A percentile compares a stretch with the other conserved stretches of the same genome.
Evolutionary conservation across 2,797 vertebrate species (phyloP).

Genomic region (Halcyon leucocephala): DNA sequence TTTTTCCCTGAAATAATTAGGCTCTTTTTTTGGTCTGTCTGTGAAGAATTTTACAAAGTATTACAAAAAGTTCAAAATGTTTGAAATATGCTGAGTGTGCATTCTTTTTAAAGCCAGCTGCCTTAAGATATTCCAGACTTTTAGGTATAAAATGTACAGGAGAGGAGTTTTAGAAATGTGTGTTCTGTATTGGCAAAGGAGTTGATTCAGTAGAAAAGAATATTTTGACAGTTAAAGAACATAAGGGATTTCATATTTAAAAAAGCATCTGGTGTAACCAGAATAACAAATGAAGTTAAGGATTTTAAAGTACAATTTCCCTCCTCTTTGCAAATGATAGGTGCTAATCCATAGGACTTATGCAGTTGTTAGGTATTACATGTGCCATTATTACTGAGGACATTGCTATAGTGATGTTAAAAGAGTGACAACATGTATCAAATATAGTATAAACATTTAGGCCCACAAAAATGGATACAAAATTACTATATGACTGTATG

Average conservation of each 20-base stretch:
- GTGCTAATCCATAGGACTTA: background rate
- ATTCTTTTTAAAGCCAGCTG: background rate
- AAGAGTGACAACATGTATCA: background rate
- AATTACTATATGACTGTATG: background rate
- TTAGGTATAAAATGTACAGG: background rate
- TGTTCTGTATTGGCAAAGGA: background rate
- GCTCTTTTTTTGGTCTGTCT: background rate
- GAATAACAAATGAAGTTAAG: background rate
- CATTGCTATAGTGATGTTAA: background rate
- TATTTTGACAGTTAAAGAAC: background rate
- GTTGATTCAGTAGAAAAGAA: background rate
- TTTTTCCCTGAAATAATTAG: background rate
- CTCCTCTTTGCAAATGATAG: background rate
- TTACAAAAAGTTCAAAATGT: background rate
- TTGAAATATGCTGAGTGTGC: background rate
- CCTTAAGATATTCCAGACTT: background rate
- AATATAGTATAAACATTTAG: background rate
- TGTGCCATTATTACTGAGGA: background rate
- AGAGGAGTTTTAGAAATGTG: background rate
- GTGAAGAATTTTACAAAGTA: background rate
- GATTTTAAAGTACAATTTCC: background rate
- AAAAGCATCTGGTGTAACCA: background rate
- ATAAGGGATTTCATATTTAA: background rate
- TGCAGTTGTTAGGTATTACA: background rate
- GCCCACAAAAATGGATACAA: background rate